phyloP scores from a whole-genome alignment of 2,888 invertebrate genomes.

The Argyra leucocephala region DNA sequence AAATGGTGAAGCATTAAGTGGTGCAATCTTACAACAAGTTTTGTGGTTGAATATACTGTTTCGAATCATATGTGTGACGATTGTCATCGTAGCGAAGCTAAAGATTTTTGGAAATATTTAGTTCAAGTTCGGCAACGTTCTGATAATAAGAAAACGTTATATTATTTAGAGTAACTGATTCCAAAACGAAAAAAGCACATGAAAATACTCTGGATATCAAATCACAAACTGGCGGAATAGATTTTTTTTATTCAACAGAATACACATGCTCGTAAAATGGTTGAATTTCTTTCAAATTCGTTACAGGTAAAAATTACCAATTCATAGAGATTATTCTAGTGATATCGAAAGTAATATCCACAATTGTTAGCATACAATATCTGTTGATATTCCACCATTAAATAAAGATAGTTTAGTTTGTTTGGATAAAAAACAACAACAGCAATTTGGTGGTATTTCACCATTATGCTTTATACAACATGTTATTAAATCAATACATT shows the following conservation, averaged over 20 bases:
- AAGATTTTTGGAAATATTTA: slow-evolving; percentile 92
- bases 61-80: slow-evolving; percentile 94
- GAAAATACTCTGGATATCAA: slow-evolving; percentile 82
- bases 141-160: slow-evolving; percentile 93
- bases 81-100: slow-evolving; percentile 93
- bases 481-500: slow-evolving; percentile 79
- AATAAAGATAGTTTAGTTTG: slow-evolving; percentile 92
- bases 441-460: slow-evolving; percentile 77
- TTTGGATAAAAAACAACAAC: slow-evolving; percentile 73
- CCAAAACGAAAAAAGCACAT: slow-evolving; percentile 89
- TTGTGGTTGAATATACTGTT: slow-evolving; percentile 90
- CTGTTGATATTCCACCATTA: slow-evolving; percentile 90
- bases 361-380: slow-evolving; percentile 91
- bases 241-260: slow-evolving; percentile 87
- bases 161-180: slow-evolving; percentile 93
- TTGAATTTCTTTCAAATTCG: slow-evolving; percentile 81
- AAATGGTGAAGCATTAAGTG: slow-evolving; percentile 87
- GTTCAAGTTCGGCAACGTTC: slow-evolving; percentile 81
- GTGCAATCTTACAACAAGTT: slow-evolving; percentile 84
- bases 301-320: slow-evolving; percentile 80
- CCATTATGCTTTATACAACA: slow-evolving; percentile 80
- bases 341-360: slow-evolving; percentile 94
- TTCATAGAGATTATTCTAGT: slow-evolving; percentile 91
- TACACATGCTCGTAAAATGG: slow-evolving; percentile 87
- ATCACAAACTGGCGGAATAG: slow-evolving; percentile 77